Evolutionary conservation across 37 sponge, comb jelly and placozoan genomes (phyloP).

Genomic region (Bolinopsis microptera): DNA sequence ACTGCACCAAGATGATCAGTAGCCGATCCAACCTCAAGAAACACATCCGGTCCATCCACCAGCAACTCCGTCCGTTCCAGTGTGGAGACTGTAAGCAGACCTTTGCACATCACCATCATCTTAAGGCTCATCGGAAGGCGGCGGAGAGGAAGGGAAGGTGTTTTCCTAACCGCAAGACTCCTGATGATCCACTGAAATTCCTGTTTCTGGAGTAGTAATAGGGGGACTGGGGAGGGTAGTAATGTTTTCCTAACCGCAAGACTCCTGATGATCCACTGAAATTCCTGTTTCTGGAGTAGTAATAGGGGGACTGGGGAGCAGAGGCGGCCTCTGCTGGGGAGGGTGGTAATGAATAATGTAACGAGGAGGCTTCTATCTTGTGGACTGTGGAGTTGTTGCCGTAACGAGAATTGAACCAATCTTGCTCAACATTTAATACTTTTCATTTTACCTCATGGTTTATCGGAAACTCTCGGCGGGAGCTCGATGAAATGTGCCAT

Average conservation of each 20-base stretch:
- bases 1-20: not conserved
- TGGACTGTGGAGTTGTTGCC: no score
- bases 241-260: not conserved
- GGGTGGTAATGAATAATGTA: no score
- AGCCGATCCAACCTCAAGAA: not conserved
- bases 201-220: not conserved
- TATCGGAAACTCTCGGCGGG: no score
- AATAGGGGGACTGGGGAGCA: not conserved
- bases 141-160: not conserved
- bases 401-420: no score
- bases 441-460: no score
- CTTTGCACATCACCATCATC: not conserved
- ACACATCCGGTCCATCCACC: slow-evolving; percentile 31
- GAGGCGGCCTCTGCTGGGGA: no score
- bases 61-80: not conserved
- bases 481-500: no score
- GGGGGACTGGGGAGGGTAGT: not conserved
- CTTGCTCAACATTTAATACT: no score
- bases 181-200: not conserved
- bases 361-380: no score
- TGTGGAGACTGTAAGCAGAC: not conserved
- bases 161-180: not conserved
- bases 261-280: not conserved
- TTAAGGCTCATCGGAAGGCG: not conserved
- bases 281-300: not conserved